phyloP scores from a whole-genome alignment of 2,113 vertebrate species.

The Vimba vimba region DNA sequence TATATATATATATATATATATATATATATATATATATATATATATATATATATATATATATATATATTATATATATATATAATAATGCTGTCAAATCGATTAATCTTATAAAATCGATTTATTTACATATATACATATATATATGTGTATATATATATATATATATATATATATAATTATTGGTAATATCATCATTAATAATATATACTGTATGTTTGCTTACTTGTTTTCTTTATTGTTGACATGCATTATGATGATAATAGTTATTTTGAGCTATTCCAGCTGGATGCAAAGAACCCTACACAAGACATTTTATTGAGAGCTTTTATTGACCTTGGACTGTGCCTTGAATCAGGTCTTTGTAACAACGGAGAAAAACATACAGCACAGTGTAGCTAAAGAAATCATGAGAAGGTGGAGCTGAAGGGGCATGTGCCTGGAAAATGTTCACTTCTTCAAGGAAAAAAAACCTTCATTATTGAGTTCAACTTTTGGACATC shows the following conservation, averaged over 20 bases:
- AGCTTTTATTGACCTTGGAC: constrained; percentile 29
- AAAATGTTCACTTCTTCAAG: neutral
- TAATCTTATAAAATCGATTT: too few species aligned
- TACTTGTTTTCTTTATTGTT: neutral
- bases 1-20: too few species aligned
- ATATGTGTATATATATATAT: too few species aligned
- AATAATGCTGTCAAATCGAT: too few species aligned
- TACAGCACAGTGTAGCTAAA: constrained; percentile 11
- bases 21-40: too few species aligned
- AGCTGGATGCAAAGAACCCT: constrained; percentile 5
- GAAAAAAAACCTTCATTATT: neutral
- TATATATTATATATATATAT: too few species aligned
- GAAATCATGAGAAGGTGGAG: neutral
- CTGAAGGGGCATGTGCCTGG: neutral
- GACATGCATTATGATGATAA: neutral
- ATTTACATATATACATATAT: too few species aligned
- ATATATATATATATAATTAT: too few species aligned
- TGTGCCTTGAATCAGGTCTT: constrained; percentile 31
- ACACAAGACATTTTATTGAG: constrained; percentile 16
- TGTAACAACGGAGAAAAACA: constrained; percentile 22
- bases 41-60: too few species aligned
- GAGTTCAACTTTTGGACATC: constrained; percentile 16
- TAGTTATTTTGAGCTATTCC: neutral
- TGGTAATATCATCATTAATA: too few species aligned
- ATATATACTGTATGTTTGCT: too few species aligned